Conservation (phyloP, 2,797 vertebrate genomes). For the Heliangelus exortis region DNA sequence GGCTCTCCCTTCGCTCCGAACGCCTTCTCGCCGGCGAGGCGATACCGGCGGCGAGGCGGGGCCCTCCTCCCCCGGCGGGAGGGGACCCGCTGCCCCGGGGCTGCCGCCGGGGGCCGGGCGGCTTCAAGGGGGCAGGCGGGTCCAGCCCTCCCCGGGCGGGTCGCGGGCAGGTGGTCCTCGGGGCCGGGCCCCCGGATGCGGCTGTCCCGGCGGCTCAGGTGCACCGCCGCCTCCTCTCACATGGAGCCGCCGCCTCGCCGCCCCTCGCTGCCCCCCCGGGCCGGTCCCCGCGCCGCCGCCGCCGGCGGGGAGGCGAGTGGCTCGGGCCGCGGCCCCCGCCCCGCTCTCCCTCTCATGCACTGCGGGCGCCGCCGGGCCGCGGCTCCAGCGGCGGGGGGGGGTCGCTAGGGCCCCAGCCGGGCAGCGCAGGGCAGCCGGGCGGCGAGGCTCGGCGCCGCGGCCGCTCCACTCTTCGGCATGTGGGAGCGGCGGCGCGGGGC, state of each 20-base stretch:
- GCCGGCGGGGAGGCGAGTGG: conserved; percentile 66
- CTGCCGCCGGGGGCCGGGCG: neutral
- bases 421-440: conserved; percentile 50
- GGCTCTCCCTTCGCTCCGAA: neutral
- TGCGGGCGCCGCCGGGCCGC: conserved; percentile 11
- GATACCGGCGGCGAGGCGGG: neutral
- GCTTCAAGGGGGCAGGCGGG: neutral
- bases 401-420: conserved; percentile 57
- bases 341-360: conserved; percentile 63
- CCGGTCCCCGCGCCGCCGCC: neutral
- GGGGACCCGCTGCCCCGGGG: conserved; percentile 8
- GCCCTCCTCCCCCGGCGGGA: conserved; percentile 1
- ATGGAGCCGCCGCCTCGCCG: conserved; percentile 21
- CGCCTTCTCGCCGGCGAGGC: neutral
- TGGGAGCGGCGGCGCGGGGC: conserved; percentile 5
- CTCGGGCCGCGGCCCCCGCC: conserved; percentile 62
- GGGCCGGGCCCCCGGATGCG: neutral
- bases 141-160: neutral
- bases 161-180: neutral
- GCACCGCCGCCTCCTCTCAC: conserved; percentile 22
- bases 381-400: conserved; percentile 39
- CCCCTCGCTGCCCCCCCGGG: conserved; percentile 66
- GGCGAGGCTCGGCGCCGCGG: conserved; percentile 58
- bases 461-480: conserved; percentile 48
- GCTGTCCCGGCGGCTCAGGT: neutral